These are phyloP conservation scores for Rhadina sibilatrix DNA, from an alignment of 2,113 vertebrate genomes.

Conservation along the genomic window DNA sequence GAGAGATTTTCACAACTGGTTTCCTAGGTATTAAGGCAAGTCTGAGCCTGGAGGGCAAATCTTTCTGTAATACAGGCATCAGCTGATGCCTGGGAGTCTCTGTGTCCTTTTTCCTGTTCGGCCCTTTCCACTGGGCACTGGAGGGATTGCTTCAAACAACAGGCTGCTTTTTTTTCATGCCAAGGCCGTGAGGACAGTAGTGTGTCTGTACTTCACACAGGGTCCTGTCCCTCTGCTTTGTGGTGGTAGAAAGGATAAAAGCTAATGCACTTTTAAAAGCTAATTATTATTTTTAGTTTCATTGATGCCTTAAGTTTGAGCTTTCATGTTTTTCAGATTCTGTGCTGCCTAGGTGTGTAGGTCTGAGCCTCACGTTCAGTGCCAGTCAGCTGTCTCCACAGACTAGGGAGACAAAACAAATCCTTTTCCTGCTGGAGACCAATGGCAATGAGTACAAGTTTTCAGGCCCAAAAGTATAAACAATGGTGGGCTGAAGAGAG, in stretches of 20 bases:
- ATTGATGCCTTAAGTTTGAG: not conserved
- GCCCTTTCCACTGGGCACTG: not conserved
- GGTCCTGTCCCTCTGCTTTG: not conserved
- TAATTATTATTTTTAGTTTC: not conserved
- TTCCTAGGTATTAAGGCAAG: not conserved
- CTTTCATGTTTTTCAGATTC: not conserved
- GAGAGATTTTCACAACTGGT: not conserved
- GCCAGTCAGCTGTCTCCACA: not conserved
- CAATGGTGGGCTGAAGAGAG: not conserved
- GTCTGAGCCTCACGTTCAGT: not conserved
- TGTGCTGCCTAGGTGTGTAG: not conserved
- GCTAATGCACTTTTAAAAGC: not conserved
- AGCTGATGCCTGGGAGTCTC: not conserved
- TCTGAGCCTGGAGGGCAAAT: not conserved
- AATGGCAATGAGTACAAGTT: not conserved
- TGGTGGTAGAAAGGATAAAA: not conserved
- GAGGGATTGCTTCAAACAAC: not conserved
- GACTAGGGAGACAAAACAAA: not conserved
- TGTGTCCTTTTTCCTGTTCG: not conserved
- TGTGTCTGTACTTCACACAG: not conserved
- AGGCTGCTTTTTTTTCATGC: not conserved
- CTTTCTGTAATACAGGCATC: not conserved
- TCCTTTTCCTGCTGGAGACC: not conserved
- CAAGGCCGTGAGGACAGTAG: not conserved
- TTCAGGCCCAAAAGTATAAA: not conserved